Conservation (phyloP, 2,888 invertebrate species). For the Xylocampa areola region DNA sequence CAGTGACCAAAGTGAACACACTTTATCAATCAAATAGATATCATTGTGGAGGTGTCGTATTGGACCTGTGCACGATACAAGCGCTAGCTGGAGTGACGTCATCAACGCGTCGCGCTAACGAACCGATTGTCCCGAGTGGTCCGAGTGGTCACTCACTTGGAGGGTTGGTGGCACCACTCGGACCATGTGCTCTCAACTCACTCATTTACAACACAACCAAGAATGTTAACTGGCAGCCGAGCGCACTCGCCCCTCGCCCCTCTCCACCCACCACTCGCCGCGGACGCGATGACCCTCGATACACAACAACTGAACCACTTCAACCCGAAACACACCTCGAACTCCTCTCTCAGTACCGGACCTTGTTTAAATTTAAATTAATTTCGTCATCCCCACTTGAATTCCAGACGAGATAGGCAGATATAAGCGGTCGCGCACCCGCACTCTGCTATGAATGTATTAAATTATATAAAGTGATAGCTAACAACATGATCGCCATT, state of each 20-base stretch:
- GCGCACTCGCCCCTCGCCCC: no score
- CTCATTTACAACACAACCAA: slow-evolving; percentile 37
- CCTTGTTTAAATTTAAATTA: slow-evolving; percentile 11
- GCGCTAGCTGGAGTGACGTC: slow-evolving; percentile 12
- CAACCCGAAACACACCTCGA: slow-evolving; percentile 7
- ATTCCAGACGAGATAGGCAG: background rate
- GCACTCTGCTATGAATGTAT: no score
- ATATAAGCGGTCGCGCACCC: background rate
- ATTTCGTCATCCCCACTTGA: background rate
- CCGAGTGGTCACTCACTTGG: slow-evolving; percentile 26
- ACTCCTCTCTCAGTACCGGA: slow-evolving; percentile 3
- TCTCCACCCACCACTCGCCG: background rate
- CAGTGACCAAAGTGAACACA: no score
- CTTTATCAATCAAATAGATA: no score
- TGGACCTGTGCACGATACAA: no score
- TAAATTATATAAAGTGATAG: no score
- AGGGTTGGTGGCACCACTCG: slow-evolving; percentile 7
- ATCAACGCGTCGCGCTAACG: slow-evolving; percentile 24
- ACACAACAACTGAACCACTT: slow-evolving; percentile 19
- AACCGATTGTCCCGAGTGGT: slow-evolving; percentile 30
- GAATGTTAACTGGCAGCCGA: slow-evolving; percentile 9
- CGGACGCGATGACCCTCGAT: slow-evolving; percentile 21
- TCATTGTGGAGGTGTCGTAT: no score
- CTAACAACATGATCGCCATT: no score
- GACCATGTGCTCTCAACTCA: slow-evolving; percentile 22